Base-by-base conservation (phyloP, 2,113 vertebrate species). In the Ophiodon elongatus region DNA sequence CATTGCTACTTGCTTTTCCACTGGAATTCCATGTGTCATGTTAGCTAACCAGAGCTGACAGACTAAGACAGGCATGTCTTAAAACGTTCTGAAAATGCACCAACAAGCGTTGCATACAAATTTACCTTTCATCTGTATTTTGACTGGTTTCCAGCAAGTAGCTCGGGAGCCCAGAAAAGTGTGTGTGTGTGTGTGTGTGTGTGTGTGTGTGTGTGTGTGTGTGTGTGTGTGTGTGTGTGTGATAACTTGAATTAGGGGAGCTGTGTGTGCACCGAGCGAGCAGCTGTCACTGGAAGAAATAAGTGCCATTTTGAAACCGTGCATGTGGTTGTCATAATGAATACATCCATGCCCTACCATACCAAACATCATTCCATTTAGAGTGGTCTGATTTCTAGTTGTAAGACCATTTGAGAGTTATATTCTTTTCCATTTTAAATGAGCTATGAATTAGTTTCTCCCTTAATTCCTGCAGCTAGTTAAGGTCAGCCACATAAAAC, bases 31-130 rank as follows among this genome's bases (percentile, higher is more conserved):
- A 43, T 27, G 63, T 15, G 13, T 66, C 33, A 23, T 13, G 33
- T 64, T 64, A 23, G 64, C 23, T 66, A 66, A 66, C n/a, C 64
- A 66, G 37, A 27, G 64, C n/a, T 66, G 64, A 66, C 64, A 66
- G 64, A 14, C 64, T 43, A 9, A 27, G 39, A 66, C 64, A 27
- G 14, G 23, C 37, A 66, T 41, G 37, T 66, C 64, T 43, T 25
- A 15, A 65, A 25, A 63, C 1, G 17, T 35, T 63, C 33, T 63
- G 9, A 37, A 37, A 63, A 37, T 23, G 60, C 19, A 11, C 19
- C 1, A 14, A 63, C 31, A 63, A 63, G 63, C 2, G 21, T 6
- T 66, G 64, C 64, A 67, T 67, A 67, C 64, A 45, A 9, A 67
- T 45, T 9, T 6, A 17, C 37, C 64, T 67, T 67, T 67, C 64